A percentile compares a stretch with the other conserved stretches of the same genome.
Evolutionary conservation across 1,140 invertebrate species (phyloP).

Genomic region (Hylaeus volcanicus): DNA sequence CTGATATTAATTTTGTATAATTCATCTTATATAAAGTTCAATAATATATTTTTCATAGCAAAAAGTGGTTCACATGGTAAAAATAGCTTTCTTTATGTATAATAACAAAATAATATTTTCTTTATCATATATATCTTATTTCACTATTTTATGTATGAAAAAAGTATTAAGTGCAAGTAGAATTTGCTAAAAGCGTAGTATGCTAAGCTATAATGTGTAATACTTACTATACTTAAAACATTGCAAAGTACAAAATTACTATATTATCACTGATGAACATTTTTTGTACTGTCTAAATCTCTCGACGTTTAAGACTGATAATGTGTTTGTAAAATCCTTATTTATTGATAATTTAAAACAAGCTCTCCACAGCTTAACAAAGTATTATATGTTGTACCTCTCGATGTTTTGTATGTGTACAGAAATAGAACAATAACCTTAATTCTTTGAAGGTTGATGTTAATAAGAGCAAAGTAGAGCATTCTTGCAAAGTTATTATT

Average conservation of each 20-base stretch:
- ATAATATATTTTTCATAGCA: not conserved
- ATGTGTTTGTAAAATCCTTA: slow-evolving; percentile 25
- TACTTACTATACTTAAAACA: slow-evolving; percentile 1
- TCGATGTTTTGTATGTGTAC: not conserved
- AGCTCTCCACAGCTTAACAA: slow-evolving; percentile 10
- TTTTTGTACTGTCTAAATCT: not conserved
- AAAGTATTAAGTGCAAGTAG: not conserved
- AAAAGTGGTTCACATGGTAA: not conserved
- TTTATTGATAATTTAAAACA: slow-evolving; percentile 32
- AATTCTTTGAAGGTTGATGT: not conserved
- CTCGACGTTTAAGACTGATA: slow-evolving; percentile 44
- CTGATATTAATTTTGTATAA: not conserved
- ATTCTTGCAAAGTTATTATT: not conserved
- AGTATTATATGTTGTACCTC: slow-evolving; percentile 29
- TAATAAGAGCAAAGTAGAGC: not conserved
- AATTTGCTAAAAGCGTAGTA: not conserved
- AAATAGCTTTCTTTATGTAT: not conserved
- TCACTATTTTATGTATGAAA: too few relatives aligned
- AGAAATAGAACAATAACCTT: not conserved
- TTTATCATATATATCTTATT: not conserved
- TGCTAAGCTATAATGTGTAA: not conserved
- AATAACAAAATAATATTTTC: not conserved
- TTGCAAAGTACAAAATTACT: slow-evolving; percentile 19
- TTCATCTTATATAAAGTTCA: not conserved
- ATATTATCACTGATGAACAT: not conserved